Evolutionary conservation across 2,797 vertebrate genomes (phyloP), one percentile per base, ranked within the genome.

Genomic region (Heteromormyrus szaboi): DNA sequence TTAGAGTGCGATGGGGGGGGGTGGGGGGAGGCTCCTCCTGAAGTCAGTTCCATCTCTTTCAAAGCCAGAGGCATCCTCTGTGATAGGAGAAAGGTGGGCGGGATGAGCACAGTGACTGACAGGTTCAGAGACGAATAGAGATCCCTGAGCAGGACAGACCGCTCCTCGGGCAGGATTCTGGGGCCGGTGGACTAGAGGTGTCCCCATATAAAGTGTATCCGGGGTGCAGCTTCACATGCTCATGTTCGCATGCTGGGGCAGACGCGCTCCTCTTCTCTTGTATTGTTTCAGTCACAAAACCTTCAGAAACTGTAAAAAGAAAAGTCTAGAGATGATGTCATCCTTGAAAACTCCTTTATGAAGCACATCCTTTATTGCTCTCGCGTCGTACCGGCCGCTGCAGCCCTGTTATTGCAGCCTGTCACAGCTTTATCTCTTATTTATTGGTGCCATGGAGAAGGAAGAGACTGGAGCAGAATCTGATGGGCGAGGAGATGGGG

Each of bases 11-110:
- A 94, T 94, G 93, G 91, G 94, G 94, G 94, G 86, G 95, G 95
- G 94, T 95, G 96, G 95, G 29, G 2, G 9, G 4, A 19, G 53
- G 53, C 11, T 96, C 95, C 95, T 95, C 95, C 95, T 96, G 96
- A 96, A 96, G 96, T 96, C 95, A 96, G 95, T 96, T 96, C 96
- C 94, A 96, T 96, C 95, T 96, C 94, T 93, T 93, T 94, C 94
- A 95, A 96, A 96, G 96, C 95, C 96, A 94, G 94, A 93, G n/a
- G 41, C 56, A 62, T 17, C 37, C 87, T 9, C 8, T 50, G 11
- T 37, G 54, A 88, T 85, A 44, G 48, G 25, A 41, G 8, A n/a
- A 41, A 88, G 54, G 72, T 62, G 54, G 62, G 41, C 22, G 25
- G 56, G 19, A n/a, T 9, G 3, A 41, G 12, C 1, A 11, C 11